Evolutionary conservation across 2,888 invertebrate genomes (phyloP).

Genomic region (Pristionchus exspectatus): DNA sequence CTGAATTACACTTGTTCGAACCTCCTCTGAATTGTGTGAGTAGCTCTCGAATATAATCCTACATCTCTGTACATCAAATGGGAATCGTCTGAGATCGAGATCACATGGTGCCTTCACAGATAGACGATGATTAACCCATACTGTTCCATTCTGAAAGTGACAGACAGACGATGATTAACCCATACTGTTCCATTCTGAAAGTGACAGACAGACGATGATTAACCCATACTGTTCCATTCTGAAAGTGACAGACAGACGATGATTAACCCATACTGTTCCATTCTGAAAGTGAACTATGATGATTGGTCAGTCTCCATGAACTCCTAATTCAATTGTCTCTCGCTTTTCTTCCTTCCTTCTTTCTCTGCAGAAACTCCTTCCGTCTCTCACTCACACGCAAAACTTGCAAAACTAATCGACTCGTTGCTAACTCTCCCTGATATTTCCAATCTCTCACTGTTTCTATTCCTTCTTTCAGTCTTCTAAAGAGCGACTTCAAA

Average conservation of each 20-base stretch:
- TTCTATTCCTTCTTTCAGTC: not conserved
- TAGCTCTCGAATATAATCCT: conserved; percentile 78
- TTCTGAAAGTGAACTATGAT: conserved; percentile 66
- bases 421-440: not conserved
- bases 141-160: too few species aligned
- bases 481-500: not conserved
- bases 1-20: conserved; percentile 52
- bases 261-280: conserved; percentile 78
- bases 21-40: conserved; percentile 78
- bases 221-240: too few species aligned
- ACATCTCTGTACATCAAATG: conserved; percentile 76
- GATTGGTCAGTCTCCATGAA: not conserved
- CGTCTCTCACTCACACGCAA: not conserved
- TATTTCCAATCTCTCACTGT: not conserved
- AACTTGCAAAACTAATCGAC: not conserved
- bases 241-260: conserved; percentile 77
- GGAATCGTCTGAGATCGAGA: conserved; percentile 76
- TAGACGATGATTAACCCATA: conserved; percentile 78
- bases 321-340: conserved; percentile 2
- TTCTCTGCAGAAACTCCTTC: not conserved
- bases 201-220: conserved; percentile 78
- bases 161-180: conserved; percentile 78
- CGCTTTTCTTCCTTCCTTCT: not conserved
- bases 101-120: conserved; percentile 78
- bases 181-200: too few species aligned